These are phyloP conservation scores for Drosophila robusta DNA, from an alignment of 2,888 invertebrate genomes.

Conservation along the genomic window DNA sequence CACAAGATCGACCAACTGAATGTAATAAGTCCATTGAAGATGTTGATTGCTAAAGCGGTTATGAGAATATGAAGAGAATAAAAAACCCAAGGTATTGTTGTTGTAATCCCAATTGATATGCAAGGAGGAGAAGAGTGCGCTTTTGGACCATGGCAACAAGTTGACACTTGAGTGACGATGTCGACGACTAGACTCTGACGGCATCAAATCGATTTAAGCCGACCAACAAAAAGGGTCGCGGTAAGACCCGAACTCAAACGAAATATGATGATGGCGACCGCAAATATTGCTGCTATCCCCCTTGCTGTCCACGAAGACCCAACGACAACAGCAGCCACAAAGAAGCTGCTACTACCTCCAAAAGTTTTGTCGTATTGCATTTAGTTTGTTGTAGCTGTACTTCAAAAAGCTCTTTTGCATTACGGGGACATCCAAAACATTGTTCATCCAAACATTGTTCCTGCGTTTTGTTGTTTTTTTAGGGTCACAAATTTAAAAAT, in stretches of 20 bases:
- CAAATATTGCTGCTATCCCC: constrained; percentile 12
- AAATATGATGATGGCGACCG: constrained; percentile 52
- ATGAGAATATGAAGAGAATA: constrained; percentile 52
- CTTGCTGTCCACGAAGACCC: background rate
- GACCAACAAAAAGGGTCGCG: constrained; percentile 45
- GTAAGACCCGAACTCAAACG: constrained; percentile 46
- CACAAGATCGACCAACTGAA: constrained; percentile 37
- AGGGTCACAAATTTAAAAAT: background rate
- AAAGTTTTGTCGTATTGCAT: constrained; percentile 55
- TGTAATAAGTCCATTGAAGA: constrained; percentile 26
- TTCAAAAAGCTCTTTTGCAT: constrained; percentile 19
- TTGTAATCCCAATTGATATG: constrained; percentile 36
- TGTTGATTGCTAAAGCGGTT: constrained; percentile 57
- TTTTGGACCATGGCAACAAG: constrained; percentile 36
- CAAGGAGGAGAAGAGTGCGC: constrained; percentile 7
- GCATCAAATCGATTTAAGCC: constrained; percentile 65
- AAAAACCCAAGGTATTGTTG: constrained; percentile 15
- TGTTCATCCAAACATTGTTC: too few relatives aligned
- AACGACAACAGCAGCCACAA: constrained; percentile 28
- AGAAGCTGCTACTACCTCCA: constrained; percentile 16
- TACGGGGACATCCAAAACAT: too few relatives aligned
- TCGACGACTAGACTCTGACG: constrained; percentile 32
- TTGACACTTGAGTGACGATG: constrained; percentile 60
- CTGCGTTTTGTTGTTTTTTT: background rate
- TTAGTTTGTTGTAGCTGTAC: constrained; percentile 49